phyloP scores from a whole-genome alignment of 2,797 vertebrate genomes.

The Anabacerthia variegaticeps region DNA sequence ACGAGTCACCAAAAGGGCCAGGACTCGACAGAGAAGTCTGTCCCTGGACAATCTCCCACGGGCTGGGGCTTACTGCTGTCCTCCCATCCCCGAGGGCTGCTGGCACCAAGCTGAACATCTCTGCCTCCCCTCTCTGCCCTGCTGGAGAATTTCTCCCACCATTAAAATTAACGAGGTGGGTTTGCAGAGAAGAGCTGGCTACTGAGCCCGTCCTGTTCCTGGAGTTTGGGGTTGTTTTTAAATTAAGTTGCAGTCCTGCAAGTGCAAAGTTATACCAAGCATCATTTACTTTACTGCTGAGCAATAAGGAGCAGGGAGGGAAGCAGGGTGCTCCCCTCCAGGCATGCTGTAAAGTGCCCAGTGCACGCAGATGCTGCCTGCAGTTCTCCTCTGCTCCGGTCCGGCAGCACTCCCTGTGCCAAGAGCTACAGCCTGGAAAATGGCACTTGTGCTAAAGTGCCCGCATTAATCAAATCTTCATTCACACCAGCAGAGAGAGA shows the following conservation, averaged over 20 bases:
- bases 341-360: not conserved
- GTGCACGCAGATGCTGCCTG: not conserved
- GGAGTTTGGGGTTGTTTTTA: constrained; percentile 47
- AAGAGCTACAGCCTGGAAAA: constrained; percentile 66
- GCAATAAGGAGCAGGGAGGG: constrained; percentile 29
- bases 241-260: constrained; percentile 52
- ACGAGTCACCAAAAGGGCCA: not conserved
- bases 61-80: not conserved
- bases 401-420: not conserved
- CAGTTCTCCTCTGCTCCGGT: not conserved
- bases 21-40: not conserved
- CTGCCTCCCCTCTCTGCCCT: not conserved
- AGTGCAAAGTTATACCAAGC: constrained; percentile 66
- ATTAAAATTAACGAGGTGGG: constrained; percentile 73
- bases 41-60: not conserved
- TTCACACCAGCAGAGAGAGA: constrained; percentile 19
- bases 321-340: constrained; percentile 27
- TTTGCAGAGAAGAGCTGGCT: constrained; percentile 30
- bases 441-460: constrained; percentile 63
- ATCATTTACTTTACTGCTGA: constrained; percentile 69
- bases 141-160: constrained; percentile 56
- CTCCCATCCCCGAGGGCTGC: not conserved
- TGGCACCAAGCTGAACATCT: not conserved
- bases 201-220: constrained; percentile 30
- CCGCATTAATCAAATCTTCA: constrained; percentile 58